Evolutionary conservation across 2,797 vertebrate genomes (phyloP).

Genomic region (Phoebastria nigripes): DNA sequence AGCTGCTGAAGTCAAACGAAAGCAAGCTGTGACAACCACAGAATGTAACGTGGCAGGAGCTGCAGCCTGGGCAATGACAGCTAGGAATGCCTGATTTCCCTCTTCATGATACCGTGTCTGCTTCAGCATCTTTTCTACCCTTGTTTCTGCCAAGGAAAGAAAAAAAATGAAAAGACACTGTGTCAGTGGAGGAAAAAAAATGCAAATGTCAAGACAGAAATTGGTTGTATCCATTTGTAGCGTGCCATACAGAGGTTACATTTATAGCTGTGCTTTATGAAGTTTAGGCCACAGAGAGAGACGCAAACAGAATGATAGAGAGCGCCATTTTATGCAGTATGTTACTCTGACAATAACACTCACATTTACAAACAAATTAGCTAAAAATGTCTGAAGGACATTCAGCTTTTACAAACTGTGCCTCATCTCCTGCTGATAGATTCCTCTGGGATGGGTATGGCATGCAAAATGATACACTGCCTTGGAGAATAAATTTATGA

Average conservation of each 20-base stretch:
- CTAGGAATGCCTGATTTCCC: background rate
- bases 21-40: background rate
- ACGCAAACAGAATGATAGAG: conserved; percentile 40
- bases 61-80: background rate
- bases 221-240: background rate
- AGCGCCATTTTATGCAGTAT: conserved; percentile 19
- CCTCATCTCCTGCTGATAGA: conserved; percentile 73
- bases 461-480: conserved; percentile 48
- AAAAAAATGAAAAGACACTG: background rate
- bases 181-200: background rate
- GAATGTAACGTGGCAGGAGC: background rate
- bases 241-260: background rate
- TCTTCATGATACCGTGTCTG: background rate
- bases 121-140: background rate
- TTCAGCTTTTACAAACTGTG: conserved; percentile 70
- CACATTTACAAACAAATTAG: conserved; percentile 76
- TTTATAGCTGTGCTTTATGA: conserved; percentile 14
- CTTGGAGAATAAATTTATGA: conserved; percentile 49
- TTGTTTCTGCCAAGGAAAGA: background rate
- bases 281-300: conserved; percentile 35
- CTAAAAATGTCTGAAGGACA: conserved; percentile 71
- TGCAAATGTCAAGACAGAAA: background rate
- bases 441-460: conserved; percentile 54
- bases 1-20: background rate
- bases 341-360: conserved; percentile 62